Evolutionary conservation across 2,797 vertebrate genomes (phyloP).

Genomic region (Coregonus ussuriensis): DNA sequence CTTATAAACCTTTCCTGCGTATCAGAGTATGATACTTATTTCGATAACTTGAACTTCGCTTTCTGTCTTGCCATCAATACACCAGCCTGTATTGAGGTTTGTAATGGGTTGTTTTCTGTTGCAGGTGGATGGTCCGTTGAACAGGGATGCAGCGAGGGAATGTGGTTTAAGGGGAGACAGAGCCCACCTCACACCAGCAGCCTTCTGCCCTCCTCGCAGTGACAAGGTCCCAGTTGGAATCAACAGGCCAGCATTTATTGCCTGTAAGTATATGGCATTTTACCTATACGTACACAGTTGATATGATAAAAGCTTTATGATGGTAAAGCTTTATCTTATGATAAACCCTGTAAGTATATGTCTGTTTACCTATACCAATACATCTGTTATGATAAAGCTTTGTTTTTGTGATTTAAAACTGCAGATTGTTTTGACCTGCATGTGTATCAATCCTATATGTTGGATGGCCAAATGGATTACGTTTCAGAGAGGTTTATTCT

Average conservation of each 20-base stretch:
- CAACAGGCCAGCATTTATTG: slow-evolving; percentile 37
- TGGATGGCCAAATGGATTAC: neutral
- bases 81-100: neutral
- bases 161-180: slow-evolving; percentile 72
- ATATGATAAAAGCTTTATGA: too few species aligned
- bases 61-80: neutral
- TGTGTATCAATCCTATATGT: neutral
- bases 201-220: slow-evolving; percentile 38
- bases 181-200: slow-evolving; percentile 44
- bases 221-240: slow-evolving; percentile 31
- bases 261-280: slow-evolving; percentile 47
- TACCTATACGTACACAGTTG: neutral
- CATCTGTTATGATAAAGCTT: neutral
- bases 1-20: neutral
- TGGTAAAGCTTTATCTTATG: too few species aligned
- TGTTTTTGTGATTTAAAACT: too few species aligned
- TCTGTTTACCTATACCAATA: neutral
- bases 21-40: neutral
- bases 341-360: slow-evolving; percentile 47
- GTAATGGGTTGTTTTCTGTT: slow-evolving; percentile 2
- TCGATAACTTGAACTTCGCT: too few species aligned
- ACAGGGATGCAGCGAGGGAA: slow-evolving; percentile 61
- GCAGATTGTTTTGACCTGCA: neutral
- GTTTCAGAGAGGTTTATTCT: neutral
- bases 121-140: slow-evolving; percentile 31